Evolutionary conservation across 1,140 invertebrate genomes (phyloP), one percentile per base, ranked within the genome.

Genomic region (Watersipora subatra): DNA sequence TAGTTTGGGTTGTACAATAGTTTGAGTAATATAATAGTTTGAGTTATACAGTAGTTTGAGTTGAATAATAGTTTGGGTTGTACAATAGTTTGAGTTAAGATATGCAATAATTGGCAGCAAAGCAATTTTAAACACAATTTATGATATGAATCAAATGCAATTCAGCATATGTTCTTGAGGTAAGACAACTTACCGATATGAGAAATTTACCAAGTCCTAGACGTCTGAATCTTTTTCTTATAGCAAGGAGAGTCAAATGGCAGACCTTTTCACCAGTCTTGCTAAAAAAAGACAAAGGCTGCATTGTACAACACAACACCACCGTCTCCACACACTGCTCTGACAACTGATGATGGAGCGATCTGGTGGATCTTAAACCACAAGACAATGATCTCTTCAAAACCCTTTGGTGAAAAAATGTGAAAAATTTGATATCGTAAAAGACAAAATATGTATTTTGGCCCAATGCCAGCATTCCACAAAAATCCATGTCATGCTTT

Each of bases 201-300:
- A 81, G 69, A 68, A 74, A 81, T 67, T 74, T 77, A 27, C 80
- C 80, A 63, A 81, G 73, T n/a, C 77, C 76, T 68, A 66, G 73
- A 61, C 75, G 73, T 22, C 78, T 70, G 56, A 73, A 79, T 67
- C 75, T 69, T 65, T 71, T 73, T 30, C 79, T 66, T 1, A 81
- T 77, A 66, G 74, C 73, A n/a, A 81, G 63, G 15, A 81, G 64
- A 15, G 78, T 78, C 0, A 81, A 65, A 64, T 80, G 76, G 1
- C 80, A 73, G 0, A 80, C 75, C 70, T 74, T 73, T 15, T 77
- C 76, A 29, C 73, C 74, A 2, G 75, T 71, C 66, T 73, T 74
- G 17, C 74, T 78, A 66, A 46, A 73, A 69, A 58, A 30, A 66
- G 65, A 29, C 62, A 7, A 27, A 20, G 1, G 19, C 15, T 3